Base-by-base conservation (phyloP, 2,113 vertebrate species). In the Semnornis frantzii region DNA sequence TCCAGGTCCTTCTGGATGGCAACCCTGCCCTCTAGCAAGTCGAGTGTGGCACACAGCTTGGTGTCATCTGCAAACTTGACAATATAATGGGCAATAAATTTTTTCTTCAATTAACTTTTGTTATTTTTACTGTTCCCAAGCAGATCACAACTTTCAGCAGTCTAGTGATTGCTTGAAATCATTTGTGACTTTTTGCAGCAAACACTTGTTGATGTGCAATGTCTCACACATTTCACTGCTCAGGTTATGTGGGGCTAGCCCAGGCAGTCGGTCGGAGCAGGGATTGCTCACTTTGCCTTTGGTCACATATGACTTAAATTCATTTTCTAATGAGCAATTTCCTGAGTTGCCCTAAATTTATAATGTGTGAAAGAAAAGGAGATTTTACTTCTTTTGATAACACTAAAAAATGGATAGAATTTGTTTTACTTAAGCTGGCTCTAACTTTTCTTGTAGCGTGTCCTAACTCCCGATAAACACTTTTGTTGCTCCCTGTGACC, bases 291-390 rank as follows among this genome's bases (percentile, higher is more conserved):
- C 78, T 70, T 81, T 83, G 58, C 74, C 81, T 89, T 93, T 82
- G 78, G 68, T 91, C 81, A 93, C 94, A 82, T 91, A 55, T 87
- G 94, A 89, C 64, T 94, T 95, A 85, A 85, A 91, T 94, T 91
- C 64, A 87, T 92, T 93, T 94, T 76, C 66, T 92, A 90, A 93
- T 76, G 71, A 85, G 68, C 87, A 91, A 95, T 95, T 94, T 96
- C 84, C 91, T 93, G 94, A 85, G 64, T 68, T 85, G 9, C 71
- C 34, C 25, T 91, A 73, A 91, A 93, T 95, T 93, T 93, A 92
- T 92, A 65, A 62, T 16, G 78, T 89, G 87, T 79, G 89, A 91
- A 93, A 60, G 46, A 70, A 92, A 55, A 31, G 60, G 69, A 87
- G 27, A 70, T 84, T 89, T 79, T 85, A 70, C 72, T 82, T 59